phyloP scores from a whole-genome alignment of 1,140 invertebrate genomes.

The Sinella curviseta region DNA sequence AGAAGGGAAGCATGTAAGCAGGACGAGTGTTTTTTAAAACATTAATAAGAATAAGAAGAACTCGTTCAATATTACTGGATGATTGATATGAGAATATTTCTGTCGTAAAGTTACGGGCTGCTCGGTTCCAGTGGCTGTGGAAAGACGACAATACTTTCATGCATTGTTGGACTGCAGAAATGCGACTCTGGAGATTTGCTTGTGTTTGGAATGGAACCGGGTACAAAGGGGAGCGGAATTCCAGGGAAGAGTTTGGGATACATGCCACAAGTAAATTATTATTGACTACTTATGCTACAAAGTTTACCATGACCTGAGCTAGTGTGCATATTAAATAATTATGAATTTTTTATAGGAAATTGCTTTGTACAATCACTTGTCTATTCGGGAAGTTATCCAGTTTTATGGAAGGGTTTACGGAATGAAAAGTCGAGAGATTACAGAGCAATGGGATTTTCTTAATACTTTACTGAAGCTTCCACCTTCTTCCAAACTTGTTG shows the following conservation, averaged over 20 bases:
- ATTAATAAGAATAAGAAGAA: too few species aligned
- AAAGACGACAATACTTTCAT: constrained; percentile 56
- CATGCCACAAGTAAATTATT: constrained; percentile 43
- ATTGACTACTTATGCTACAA: too few species aligned
- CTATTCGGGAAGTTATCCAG: constrained; percentile 36
- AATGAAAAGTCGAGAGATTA: constrained; percentile 22
- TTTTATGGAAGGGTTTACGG: constrained; percentile 41
- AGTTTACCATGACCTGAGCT: too few species aligned
- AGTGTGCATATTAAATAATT: too few species aligned
- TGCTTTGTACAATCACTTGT: constrained; percentile 35
- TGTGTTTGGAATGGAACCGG: constrained; percentile 54
- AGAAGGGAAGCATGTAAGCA: constrained; percentile 35
- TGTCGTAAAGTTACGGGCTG: constrained; percentile 54
- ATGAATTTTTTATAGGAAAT: too few species aligned
- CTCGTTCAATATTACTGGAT: too few species aligned
- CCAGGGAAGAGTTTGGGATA: constrained; percentile 54
- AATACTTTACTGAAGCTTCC: constrained; percentile 39
- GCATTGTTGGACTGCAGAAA: constrained; percentile 54
- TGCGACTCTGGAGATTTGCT: constrained; percentile 53
- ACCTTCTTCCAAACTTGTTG: neutral
- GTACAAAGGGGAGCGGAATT: constrained; percentile 51
- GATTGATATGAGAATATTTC: neutral
- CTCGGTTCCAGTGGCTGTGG: constrained; percentile 54
- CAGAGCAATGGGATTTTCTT: constrained; percentile 35
- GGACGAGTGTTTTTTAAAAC: neutral